Evolutionary conservation across 2,797 vertebrate species (phyloP).

Genomic region (Alfaro cultratus): DNA sequence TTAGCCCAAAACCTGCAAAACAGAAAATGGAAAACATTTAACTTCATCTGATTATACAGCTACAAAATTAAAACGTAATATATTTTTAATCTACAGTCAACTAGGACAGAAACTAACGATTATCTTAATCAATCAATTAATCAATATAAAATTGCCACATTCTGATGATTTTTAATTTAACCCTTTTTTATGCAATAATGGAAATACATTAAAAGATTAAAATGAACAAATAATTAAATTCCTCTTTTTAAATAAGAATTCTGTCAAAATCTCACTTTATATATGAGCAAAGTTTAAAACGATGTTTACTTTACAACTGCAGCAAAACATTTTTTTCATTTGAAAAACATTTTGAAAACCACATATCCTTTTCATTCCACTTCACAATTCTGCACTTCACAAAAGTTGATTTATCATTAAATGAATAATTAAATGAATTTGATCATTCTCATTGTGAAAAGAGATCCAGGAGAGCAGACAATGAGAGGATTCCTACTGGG

Average conservation of each 20-base stretch:
- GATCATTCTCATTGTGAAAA: conserved; percentile 37
- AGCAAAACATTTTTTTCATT: not conserved
- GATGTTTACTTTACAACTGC: not conserved
- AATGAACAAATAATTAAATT: not conserved
- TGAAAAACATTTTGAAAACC: not conserved
- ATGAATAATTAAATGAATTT: not conserved
- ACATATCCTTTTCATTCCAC: not conserved
- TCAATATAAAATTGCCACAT: no score
- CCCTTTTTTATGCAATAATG: no score
- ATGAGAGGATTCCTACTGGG: conserved; percentile 66
- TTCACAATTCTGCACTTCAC: not conserved
- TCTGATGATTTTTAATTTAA: no score
- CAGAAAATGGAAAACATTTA: conserved; percentile 4
- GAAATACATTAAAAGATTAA: not conserved
- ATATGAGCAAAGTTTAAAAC: not conserved
- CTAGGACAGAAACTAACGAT: no score
- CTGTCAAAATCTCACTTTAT: not conserved
- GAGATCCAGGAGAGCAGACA: conserved; percentile 59
- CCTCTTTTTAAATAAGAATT: not conserved
- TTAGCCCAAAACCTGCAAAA: conserved; percentile 82
- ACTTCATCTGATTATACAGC: not conserved
- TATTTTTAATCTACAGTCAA: not conserved
- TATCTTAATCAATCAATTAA: no score
- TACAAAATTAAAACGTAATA: not conserved
- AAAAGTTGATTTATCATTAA: not conserved